These are phyloP conservation scores for Acanthis flammea DNA, from an alignment of 2,797 vertebrate species.

Conservation along the genomic window DNA sequence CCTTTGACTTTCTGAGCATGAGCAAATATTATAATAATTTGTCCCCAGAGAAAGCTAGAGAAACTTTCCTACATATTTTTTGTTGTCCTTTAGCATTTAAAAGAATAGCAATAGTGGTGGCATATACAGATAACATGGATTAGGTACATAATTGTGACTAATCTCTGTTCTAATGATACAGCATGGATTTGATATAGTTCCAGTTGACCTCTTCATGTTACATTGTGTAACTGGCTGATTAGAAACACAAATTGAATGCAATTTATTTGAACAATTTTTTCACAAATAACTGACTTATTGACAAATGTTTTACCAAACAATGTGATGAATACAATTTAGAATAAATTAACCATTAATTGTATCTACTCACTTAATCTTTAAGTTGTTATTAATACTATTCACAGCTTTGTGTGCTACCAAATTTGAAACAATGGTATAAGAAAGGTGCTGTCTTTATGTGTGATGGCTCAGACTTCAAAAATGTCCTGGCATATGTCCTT, in stretches of 20 bases:
- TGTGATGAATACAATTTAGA: slow-evolving; percentile 11
- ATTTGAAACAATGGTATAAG: background rate
- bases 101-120: background rate
- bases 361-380: background rate
- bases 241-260: slow-evolving; percentile 29
- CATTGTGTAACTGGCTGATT: slow-evolving; percentile 21
- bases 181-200: background rate
- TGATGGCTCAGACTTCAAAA: background rate
- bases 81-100: slow-evolving; percentile 5
- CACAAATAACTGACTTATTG: background rate
- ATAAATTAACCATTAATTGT: slow-evolving; percentile 18
- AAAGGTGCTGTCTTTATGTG: background rate
- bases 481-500: background rate
- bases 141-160: slow-evolving; percentile 46
- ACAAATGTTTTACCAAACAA: slow-evolving; percentile 16
- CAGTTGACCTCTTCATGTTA: background rate
- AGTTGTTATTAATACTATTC: background rate
- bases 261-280: slow-evolving; percentile 34
- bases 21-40: slow-evolving; percentile 49
- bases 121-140: background rate
- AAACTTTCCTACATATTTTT: background rate
- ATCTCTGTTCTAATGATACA: slow-evolving; percentile 27
- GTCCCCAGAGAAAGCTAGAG: background rate
- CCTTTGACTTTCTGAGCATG: slow-evolving; percentile 22
- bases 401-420: background rate